Conservation (phyloP, 2,797 vertebrate species). For the Chlorospingus semifuscus region DNA sequence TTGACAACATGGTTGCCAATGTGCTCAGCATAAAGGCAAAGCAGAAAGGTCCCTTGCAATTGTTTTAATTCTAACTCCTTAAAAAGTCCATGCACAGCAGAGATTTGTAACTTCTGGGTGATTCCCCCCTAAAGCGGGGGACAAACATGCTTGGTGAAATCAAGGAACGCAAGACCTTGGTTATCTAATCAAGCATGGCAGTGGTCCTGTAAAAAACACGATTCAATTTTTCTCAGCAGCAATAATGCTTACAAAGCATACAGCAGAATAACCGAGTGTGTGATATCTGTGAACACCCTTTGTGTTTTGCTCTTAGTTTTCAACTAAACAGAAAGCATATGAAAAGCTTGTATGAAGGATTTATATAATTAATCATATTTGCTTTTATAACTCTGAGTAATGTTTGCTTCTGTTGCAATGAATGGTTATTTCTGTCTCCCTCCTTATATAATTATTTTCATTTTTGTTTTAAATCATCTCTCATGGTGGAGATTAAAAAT, state of each 20-base stretch:
- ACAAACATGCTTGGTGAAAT: accelerated
- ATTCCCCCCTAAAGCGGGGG: accelerated
- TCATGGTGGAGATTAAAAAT: background rate
- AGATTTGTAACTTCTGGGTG: background rate
- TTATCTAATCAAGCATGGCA: background rate
- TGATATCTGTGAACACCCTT: background rate
- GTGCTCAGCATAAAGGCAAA: background rate
- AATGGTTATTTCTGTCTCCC: background rate
- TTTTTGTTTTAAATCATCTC: background rate
- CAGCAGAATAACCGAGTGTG: background rate
- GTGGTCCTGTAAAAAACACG: background rate
- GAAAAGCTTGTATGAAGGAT: background rate
- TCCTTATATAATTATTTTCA: background rate
- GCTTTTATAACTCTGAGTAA: background rate
- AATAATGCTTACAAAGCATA: background rate
- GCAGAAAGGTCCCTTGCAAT: background rate
- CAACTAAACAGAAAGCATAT: background rate
- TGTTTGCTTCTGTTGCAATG: background rate
- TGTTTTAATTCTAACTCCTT: background rate
- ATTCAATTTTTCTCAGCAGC: background rate
- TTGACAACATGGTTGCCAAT: background rate
- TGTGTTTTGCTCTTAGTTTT: background rate
- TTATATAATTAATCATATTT: background rate
- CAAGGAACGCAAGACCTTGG: background rate
- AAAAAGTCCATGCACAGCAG: background rate